These are phyloP conservation scores for Cylloceria caligata DNA, from an alignment of 2,888 invertebrate species.

Conservation along the genomic window DNA sequence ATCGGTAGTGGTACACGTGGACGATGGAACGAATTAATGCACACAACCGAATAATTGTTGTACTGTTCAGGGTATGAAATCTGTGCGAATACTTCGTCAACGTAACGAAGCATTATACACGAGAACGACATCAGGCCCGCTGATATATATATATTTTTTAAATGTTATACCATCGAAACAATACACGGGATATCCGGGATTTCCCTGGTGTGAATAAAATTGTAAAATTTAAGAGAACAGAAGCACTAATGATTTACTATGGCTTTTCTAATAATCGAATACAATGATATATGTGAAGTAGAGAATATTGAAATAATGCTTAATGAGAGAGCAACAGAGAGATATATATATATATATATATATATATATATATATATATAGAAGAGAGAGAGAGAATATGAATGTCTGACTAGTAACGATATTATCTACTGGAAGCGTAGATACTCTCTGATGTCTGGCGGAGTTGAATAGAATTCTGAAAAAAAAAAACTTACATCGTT, in stretches of 20 bases:
- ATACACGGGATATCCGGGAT: conserved; percentile 5
- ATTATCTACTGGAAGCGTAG: conserved; percentile 23
- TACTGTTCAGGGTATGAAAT: conserved; percentile 32
- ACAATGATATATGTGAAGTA: neutral
- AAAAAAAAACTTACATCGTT: neutral
- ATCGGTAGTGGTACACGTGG: neutral
- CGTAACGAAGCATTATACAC: conserved; percentile 71
- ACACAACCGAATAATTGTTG: conserved; percentile 35
- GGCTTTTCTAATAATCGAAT: neutral
- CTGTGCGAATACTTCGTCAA: conserved; percentile 52
- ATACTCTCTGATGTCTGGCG: neutral
- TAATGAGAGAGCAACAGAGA: no score
- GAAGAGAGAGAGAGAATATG: no score
- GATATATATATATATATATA: no score
- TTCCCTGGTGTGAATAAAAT: conserved; percentile 9
- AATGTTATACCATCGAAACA: conserved; percentile 27
- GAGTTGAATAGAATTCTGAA: neutral
- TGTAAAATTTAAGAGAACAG: conserved; percentile 15
- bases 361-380: no score
- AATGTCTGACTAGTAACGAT: conserved; percentile 28
- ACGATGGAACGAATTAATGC: conserved; percentile 37
- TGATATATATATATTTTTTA: conserved; percentile 15
- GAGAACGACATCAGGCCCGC: conserved; percentile 27
- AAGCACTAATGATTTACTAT: conserved; percentile 11
- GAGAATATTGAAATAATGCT: neutral